Conservation (phyloP, 2,113 vertebrate genomes). For the Sphaerodactylus townsendi region DNA sequence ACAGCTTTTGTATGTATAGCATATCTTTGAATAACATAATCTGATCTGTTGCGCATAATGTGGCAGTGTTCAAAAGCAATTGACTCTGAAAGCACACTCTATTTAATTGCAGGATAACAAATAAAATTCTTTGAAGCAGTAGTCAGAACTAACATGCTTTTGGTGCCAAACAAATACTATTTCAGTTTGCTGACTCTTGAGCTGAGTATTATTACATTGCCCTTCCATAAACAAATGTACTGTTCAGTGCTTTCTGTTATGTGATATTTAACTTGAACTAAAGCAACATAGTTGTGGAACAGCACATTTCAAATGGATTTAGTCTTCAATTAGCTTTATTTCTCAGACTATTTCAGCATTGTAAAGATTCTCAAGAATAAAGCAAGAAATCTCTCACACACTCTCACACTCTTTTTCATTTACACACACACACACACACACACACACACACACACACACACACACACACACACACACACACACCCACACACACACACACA, state of each 20-base stretch:
- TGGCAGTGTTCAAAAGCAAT: background rate
- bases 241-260: background rate
- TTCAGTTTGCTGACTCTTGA: background rate
- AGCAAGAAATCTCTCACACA: too few relatives aligned
- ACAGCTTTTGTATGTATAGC: background rate
- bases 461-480: background rate
- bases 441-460: background rate
- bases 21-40: background rate
- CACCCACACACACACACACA: background rate
- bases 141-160: background rate
- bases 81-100: background rate
- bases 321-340: slow-evolving; percentile 1
- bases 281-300: background rate
- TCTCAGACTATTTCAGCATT: slow-evolving; percentile 10
- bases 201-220: background rate
- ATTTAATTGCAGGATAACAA: background rate
- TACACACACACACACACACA: too few relatives aligned
- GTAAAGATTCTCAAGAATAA: background rate
- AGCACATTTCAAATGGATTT: background rate
- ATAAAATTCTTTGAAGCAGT: background rate
- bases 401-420: background rate
- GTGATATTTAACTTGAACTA: background rate
- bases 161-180: background rate
- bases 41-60: background rate
- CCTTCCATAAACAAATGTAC: background rate